phyloP scores from a whole-genome alignment of 2,888 invertebrate species.

The Philhelius pedissequus region DNA sequence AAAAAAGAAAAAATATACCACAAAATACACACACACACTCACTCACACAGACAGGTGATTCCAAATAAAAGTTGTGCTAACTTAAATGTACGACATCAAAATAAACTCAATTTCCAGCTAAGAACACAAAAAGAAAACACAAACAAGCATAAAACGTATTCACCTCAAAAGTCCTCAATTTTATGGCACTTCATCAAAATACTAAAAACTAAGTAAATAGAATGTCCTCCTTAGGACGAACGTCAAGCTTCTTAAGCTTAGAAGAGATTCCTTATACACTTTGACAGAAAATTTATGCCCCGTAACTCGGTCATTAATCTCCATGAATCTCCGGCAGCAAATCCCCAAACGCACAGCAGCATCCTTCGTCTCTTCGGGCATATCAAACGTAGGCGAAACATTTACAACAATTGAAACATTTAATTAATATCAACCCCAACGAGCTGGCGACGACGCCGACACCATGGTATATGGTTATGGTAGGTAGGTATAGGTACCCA shows the following conservation, averaged over 20 bases:
- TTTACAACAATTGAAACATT: constrained; percentile 66
- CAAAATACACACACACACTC: background rate
- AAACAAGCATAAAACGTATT: constrained; percentile 10
- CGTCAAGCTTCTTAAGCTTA: constrained; percentile 4
- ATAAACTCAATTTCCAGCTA: background rate
- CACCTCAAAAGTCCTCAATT: constrained; percentile 15
- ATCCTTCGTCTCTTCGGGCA: background rate
- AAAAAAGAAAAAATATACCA: too few species aligned
- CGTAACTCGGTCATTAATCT: constrained; percentile 55
- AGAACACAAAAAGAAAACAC: background rate
- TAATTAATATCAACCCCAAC: constrained; percentile 64
- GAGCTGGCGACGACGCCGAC: constrained; percentile 4
- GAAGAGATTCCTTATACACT: constrained; percentile 38
- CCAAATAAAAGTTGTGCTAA: background rate
- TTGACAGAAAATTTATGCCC: constrained; percentile 50
- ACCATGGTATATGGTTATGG: too few species aligned
- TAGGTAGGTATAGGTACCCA: too few species aligned
- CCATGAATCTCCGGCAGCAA: constrained; percentile 53
- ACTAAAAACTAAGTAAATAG: constrained; percentile 48
- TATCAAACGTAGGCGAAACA: constrained; percentile 47
- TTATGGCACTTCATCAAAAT: constrained; percentile 50
- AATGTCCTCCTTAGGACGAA: constrained; percentile 23
- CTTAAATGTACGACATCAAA: background rate
- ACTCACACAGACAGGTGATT: background rate
- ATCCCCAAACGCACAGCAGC: background rate